Percentiles rank a stretch among this genome's conserved stretches.
These are phyloP conservation scores for Spea bombifrons DNA, from an alignment of 2,113 vertebrate species.

Conservation along the genomic window DNA sequence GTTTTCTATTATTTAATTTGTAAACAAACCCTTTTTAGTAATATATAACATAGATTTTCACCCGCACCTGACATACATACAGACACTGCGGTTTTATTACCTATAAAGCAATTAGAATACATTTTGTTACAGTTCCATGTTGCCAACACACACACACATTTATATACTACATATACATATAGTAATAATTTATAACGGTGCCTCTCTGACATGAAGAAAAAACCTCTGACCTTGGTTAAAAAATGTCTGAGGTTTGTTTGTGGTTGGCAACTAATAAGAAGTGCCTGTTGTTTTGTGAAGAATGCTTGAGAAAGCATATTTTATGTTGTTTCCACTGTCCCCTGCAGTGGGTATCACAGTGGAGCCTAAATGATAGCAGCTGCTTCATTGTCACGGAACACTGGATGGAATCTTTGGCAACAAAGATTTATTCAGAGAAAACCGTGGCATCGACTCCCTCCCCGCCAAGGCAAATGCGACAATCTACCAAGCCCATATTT, in stretches of 20 bases:
- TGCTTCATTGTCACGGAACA: constrained; percentile 42
- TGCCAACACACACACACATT: too few species aligned
- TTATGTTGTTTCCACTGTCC: constrained; percentile 32
- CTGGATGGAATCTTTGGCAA: constrained; percentile 37
- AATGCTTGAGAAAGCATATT: constrained; percentile 33
- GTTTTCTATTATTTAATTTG: too few species aligned
- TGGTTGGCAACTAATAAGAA: constrained; percentile 18
- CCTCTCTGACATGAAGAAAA: neutral
- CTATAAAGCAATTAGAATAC: too few species aligned
- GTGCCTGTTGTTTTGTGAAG: constrained; percentile 25
- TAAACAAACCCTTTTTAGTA: too few species aligned
- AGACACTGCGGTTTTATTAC: too few species aligned
- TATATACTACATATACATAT: too few species aligned
- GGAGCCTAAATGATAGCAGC: constrained; percentile 35
- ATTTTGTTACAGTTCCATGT: too few species aligned
- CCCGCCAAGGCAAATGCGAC: constrained; percentile 15
- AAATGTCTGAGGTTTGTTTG: constrained; percentile 15
- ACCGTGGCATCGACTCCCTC: constrained; percentile 23
- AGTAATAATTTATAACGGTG: too few species aligned
- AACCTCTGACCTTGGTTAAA: neutral
- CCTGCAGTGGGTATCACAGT: constrained; percentile 35
- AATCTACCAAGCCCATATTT: constrained; percentile 19
- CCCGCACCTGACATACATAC: too few species aligned
- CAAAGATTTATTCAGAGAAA: constrained; percentile 13
- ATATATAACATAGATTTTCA: too few species aligned